phyloP scores from a whole-genome alignment of 2,888 invertebrate species.

The Drosophila tanythrix region DNA sequence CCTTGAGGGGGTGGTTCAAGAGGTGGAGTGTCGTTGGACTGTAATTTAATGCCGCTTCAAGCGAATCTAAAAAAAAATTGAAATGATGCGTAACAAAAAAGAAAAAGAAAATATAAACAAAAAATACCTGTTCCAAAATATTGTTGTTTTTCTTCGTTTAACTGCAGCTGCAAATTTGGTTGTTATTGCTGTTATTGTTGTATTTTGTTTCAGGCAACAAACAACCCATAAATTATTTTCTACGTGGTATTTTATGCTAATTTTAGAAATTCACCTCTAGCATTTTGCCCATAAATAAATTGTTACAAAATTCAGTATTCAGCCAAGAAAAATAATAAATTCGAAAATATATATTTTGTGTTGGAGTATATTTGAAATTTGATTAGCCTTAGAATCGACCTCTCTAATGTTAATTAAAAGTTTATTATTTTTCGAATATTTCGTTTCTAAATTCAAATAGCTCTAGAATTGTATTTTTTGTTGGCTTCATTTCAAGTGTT shows the following conservation, averaged over 20 bases:
- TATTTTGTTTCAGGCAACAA: conserved; percentile 33
- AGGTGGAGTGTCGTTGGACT: conserved; percentile 20
- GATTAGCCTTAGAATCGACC: neutral
- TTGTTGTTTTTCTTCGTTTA: conserved; percentile 52
- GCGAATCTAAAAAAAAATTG: conserved; percentile 41
- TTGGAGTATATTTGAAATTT: neutral
- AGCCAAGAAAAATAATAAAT: neutral
- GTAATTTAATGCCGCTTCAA: conserved; percentile 66
- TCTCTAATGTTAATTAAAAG: neutral
- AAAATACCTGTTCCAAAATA: conserved; percentile 16
- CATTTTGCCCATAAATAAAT: conserved; percentile 15
- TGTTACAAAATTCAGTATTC: neutral
- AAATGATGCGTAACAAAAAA: conserved; percentile 40
- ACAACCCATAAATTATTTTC: conserved; percentile 44
- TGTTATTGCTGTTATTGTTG: neutral
- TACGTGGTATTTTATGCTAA: conserved; percentile 39
- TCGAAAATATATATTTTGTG: neutral
- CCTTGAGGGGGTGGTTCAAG: neutral
- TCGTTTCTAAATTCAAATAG: neutral
- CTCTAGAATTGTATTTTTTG: neutral
- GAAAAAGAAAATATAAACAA: neutral
- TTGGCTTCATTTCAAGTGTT: neutral
- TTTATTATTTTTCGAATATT: neutral
- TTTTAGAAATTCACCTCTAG: conserved; percentile 24
- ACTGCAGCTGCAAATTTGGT: conserved; percentile 35